Evolutionary conservation across 2,113 vertebrate species (phyloP), one percentile per base, ranked within the genome.

Genomic region (Pollachius pollachius): DNA sequence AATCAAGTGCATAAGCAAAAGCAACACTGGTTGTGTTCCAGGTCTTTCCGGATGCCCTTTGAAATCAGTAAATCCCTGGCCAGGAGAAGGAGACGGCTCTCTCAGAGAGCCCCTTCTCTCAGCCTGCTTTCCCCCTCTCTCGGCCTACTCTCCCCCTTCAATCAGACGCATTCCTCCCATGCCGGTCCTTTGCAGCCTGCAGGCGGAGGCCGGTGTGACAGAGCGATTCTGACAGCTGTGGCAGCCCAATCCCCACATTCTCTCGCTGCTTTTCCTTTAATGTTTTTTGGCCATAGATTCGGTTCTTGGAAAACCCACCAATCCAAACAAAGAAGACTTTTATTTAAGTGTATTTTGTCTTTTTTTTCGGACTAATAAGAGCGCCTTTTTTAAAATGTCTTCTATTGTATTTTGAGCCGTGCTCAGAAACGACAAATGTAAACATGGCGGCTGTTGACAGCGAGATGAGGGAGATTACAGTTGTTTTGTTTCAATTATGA

Each of bases 181-280:
- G 82, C 71, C 84, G 84, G 81, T 87, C 81, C 72, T 87, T 75
- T 71, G 23, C 1, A 15, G 58, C 77, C 68, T 63, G 15, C 7
- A 70, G 75, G 73, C 64, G 8, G 15, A 52, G 52, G 9, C 34
- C 57, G 58, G 30, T 85, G 80, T 89, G 82, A 89, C 81, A 81
- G 78, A 84, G 80, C 74, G 72, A 71, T 58, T 88, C 62, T 83
- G 89, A 85, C 87, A 91, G 81, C 79, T 83, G 78, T 84, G 73
- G 66, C 72, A 72, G 68, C 71, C 71, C 71, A 67, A 65, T 80
- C 77, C 30, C 80, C 67, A 66, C 69, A 34, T 74, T 67, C 83
- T 76, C 5, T 57, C 54, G 79, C 79, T 7, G 65, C 41, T 68
- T 67, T 70, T 54, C 58, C 74, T 57, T 65, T 66, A 37, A 23